A percentile compares a stretch with the other conserved stretches of the same genome.
These are phyloP conservation scores for Peromyscus eremicus DNA, from an alignment of 2,797 vertebrate genomes.

Conservation along the genomic window DNA sequence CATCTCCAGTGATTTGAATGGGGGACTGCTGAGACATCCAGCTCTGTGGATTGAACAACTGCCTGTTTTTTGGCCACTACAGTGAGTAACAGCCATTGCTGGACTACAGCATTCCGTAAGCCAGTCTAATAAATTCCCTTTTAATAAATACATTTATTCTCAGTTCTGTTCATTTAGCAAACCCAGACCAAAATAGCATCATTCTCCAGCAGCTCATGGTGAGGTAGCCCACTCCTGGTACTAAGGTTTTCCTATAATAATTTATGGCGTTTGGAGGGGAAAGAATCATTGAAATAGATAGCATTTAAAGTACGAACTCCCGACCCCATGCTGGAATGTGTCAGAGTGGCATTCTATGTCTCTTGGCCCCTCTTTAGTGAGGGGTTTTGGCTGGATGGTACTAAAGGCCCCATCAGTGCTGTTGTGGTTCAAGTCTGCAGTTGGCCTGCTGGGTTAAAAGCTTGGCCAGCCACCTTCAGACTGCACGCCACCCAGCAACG, in stretches of 20 bases:
- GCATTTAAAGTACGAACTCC: neutral
- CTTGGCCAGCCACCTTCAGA: neutral
- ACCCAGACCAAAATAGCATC: neutral
- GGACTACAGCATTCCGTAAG: neutral
- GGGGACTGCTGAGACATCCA: neutral
- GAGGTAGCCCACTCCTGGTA: neutral
- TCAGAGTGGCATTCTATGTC: neutral
- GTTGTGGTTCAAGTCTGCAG: neutral
- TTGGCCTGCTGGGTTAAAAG: neutral
- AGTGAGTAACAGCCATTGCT: neutral
- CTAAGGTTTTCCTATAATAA: neutral
- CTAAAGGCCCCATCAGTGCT: neutral
- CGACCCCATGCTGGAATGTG: neutral
- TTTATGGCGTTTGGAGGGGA: neutral
- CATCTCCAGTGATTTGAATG: neutral
- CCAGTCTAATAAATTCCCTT: neutral
- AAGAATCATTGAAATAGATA: constrained; percentile 58
- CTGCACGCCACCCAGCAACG: neutral
- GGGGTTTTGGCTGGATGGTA: neutral
- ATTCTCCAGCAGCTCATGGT: neutral
- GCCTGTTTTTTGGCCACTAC: neutral
- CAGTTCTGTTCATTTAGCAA: neutral
- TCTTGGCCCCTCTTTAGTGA: neutral
- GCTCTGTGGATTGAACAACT: neutral
- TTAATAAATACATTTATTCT: neutral